Base-by-base conservation (phyloP, 1,140 invertebrate species). In the Oreohelix idahoensis region DNA sequence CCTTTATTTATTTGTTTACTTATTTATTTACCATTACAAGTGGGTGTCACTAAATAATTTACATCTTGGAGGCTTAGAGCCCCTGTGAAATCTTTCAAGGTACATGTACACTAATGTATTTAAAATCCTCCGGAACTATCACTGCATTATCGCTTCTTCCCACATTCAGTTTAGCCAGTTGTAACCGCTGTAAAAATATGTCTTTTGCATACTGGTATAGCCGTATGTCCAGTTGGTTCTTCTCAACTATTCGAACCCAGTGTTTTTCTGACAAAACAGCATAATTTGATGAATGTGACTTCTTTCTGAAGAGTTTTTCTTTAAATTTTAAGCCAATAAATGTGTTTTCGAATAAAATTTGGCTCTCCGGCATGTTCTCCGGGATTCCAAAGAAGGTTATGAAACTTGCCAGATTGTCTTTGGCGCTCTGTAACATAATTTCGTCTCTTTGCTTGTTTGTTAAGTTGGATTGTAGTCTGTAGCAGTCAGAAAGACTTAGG, bases 341-440 rank as follows among this genome's bases (percentile, higher is more conserved):
- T 32, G 97, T 98, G 93, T 97, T 95, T 92, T 99, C 98, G 92
- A 99, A 99, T 58, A 99, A 95, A 90, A 97, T 97, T 92, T 99
- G 98, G 42, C 96, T 97, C 84, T 97, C 96, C 95, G 96, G 89
- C 93, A 98, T 98, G 93, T 96, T 95, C 93, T 99, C 98, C 35
- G 97, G 98, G 73, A 99, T 94, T 83, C 98, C 98, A 93, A 99
- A 99, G 91, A 97, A 99, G 49, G 97, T 96, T 96, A 99, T 97
- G 75, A 10, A 82, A 49, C 96, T 96, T 84, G 96, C 95, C 53
- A 99, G 94, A 94, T 99, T 99, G 83, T 95, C 94, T 93, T 99
- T 99, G 49, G 98, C 98, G 91, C 97, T 98, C 49, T 96, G 74
- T 49, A 76, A n/a, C 94, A 99, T 95, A 58, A 97, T 95, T 75